Evolutionary conservation across 2,113 vertebrate species (phyloP).

Genomic region (Rhinolophus sinicus): DNA sequence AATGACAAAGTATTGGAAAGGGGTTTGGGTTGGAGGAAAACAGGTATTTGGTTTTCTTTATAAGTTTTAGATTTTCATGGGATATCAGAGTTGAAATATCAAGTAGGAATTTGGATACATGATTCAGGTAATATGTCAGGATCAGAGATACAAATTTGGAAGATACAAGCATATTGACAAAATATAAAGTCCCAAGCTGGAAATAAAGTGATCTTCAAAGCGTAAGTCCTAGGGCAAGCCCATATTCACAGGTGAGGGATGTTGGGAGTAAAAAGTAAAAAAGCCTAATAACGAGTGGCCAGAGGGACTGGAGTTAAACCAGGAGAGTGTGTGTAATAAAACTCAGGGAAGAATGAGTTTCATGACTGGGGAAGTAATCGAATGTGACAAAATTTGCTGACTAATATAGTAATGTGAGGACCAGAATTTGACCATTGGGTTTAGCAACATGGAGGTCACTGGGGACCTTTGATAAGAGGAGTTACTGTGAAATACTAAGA

Average conservation of each 20-base stretch:
- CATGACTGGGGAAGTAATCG: neutral
- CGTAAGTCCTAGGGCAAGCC: neutral
- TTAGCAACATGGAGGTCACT: neutral
- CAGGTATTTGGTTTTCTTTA: neutral
- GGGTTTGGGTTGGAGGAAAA: neutral
- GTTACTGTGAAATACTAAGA: neutral
- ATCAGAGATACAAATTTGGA: neutral
- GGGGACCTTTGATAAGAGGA: neutral
- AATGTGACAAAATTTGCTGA: neutral
- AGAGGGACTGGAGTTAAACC: neutral
- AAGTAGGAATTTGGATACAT: neutral
- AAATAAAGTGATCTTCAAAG: neutral
- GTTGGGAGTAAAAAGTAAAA: neutral
- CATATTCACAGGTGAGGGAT: neutral
- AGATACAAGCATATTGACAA: neutral
- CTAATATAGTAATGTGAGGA: neutral
- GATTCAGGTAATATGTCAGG: neutral
- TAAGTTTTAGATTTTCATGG: neutral
- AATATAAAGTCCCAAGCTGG: neutral
- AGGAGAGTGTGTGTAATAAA: neutral
- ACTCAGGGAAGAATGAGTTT: neutral
- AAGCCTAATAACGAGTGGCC: neutral
- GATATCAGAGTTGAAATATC: neutral
- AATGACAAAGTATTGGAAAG: neutral
- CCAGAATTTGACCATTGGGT: neutral